These are phyloP conservation scores for Cossypha niveicapilla DNA, from an alignment of 2,797 vertebrate genomes.

Conservation along the genomic window DNA sequence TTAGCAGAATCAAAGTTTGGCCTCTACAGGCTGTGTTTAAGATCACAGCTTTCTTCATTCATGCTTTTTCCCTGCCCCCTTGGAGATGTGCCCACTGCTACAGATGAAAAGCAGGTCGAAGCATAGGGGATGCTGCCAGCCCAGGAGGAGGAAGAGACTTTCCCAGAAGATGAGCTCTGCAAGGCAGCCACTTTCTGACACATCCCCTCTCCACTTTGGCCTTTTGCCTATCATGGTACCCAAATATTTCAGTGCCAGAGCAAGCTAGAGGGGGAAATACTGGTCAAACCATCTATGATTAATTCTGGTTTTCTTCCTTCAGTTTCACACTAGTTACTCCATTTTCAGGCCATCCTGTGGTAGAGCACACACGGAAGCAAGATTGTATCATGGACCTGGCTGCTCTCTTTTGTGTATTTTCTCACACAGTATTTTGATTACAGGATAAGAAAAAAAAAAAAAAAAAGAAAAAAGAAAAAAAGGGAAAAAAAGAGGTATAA, in stretches of 20 bases:
- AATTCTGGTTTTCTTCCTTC: background rate
- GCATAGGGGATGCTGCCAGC: background rate
- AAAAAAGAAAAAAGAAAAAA: too few relatives aligned
- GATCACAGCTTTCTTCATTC: background rate
- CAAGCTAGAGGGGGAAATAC: background rate
- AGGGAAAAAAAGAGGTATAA: background rate
- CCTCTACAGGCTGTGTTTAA: background rate
- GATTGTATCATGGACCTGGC: conserved; percentile 32
- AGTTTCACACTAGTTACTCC: background rate
- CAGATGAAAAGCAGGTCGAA: background rate
- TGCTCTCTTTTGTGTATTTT: conserved; percentile 16
- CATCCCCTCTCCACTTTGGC: background rate
- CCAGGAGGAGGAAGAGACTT: accelerated
- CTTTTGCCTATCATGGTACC: background rate
- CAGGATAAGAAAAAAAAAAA: background rate
- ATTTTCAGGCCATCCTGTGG: conserved; percentile 13
- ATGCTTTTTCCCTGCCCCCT: background rate
- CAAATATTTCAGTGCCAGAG: background rate
- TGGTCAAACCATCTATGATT: background rate
- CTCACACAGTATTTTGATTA: conserved; percentile 23
- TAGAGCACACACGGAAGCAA: background rate
- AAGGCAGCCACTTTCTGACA: background rate
- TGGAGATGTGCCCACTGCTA: background rate
- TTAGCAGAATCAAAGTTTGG: background rate
- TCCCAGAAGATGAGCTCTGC: background rate